Evolutionary conservation across 2,888 invertebrate genomes (phyloP).

Genomic region (Ophioninae sp.): DNA sequence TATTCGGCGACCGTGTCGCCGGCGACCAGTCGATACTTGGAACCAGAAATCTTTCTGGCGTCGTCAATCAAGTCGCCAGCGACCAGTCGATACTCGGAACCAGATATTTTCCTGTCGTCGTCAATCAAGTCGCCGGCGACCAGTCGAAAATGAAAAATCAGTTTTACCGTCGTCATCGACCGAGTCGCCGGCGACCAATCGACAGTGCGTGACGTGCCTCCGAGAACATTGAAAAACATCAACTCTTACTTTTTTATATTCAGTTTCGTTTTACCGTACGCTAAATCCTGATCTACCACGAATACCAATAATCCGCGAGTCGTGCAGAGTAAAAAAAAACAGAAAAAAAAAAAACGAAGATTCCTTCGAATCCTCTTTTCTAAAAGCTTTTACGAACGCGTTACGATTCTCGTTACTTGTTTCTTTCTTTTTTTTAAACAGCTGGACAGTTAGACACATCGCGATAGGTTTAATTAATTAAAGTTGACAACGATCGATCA

Average conservation of each 20-base stretch:
- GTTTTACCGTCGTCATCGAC: too few species aligned
- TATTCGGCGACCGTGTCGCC: too few species aligned
- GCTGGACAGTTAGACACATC: conserved; percentile 7
- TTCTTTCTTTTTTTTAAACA: conserved; percentile 20
- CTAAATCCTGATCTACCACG: conserved; percentile 18
- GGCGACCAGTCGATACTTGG: too few species aligned
- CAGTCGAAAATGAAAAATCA: too few species aligned
- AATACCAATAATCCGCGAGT: conserved; percentile 15
- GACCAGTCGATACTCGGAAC: too few species aligned
- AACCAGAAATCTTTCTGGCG: too few species aligned
- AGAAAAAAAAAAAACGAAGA: conserved; percentile 9
- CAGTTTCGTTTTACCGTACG: conserved; percentile 46
- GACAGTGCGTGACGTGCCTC: too few species aligned
- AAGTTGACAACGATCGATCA: background rate
- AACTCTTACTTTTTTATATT: conserved; percentile 34
- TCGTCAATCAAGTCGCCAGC: too few species aligned
- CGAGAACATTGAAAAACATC: conserved; percentile 36
- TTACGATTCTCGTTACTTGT: background rate
- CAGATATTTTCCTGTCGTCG: too few species aligned
- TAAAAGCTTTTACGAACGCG: background rate
- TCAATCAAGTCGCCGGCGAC: too few species aligned
- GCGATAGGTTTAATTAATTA: background rate
- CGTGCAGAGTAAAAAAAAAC: too few species aligned
- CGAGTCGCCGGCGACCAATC: too few species aligned
- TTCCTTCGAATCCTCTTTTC: conserved; percentile 11